These are phyloP conservation scores for Morpho deidamia DNA, from an alignment of 2,888 invertebrate species.

Conservation along the genomic window DNA sequence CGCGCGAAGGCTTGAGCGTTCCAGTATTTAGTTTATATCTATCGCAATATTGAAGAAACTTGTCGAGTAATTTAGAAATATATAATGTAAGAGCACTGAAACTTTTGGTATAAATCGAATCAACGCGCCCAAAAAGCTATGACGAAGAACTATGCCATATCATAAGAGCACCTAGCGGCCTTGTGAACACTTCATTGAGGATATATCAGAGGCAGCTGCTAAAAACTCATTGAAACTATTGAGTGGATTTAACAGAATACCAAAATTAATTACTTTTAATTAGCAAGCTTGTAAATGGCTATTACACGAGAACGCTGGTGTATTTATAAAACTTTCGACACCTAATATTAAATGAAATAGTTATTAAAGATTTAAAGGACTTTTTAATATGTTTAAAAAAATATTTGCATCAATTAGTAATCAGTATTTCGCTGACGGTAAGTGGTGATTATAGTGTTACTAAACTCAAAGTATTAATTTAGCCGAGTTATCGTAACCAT, in stretches of 20 bases:
- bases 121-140: not conserved
- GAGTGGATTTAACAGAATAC: not conserved
- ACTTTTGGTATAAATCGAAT: not conserved
- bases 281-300: not conserved
- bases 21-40: no score
- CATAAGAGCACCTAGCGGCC: conserved; percentile 1
- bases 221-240: not conserved
- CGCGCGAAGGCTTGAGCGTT: no score
- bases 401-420: no score
- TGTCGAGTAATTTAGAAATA: not conserved
- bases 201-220: conserved; percentile 1
- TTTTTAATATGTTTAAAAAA: no score
- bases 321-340: not conserved
- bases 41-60: no score
- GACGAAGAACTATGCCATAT: not conserved
- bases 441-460: no score
- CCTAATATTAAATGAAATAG: not conserved
- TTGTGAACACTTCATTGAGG: conserved; percentile 2
- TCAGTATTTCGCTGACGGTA: no score
- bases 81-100: no score
- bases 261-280: not conserved
- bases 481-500: no score
- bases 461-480: no score
- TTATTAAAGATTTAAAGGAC: not conserved
- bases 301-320: not conserved